These are phyloP conservation scores for Sarcophilus harrisii DNA, from an alignment of 2,797 vertebrate species.

Conservation along the genomic window DNA sequence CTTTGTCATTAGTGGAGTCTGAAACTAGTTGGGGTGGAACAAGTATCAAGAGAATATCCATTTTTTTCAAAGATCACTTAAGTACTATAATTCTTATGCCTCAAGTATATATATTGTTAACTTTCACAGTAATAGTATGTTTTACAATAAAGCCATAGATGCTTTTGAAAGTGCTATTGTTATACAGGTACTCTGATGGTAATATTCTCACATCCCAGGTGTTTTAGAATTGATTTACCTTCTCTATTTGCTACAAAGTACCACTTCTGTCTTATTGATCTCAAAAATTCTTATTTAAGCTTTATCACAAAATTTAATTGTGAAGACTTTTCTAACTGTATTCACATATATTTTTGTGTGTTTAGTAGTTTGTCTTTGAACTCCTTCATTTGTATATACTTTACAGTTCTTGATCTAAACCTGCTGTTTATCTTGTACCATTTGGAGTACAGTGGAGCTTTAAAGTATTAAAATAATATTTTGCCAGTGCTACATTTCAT, in stretches of 20 bases:
- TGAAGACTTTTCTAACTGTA: constrained; percentile 20
- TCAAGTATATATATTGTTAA: not conserved
- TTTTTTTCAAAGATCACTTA: too few species aligned
- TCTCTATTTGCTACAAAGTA: not conserved
- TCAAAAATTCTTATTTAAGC: constrained; percentile 20
- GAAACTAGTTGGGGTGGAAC: too few species aligned
- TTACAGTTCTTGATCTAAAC: constrained; percentile 16
- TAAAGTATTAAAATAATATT: constrained; percentile 36
- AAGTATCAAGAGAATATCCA: too few species aligned
- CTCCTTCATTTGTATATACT: not conserved
- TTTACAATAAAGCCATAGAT: constrained; percentile 4
- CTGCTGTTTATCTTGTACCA: not conserved
- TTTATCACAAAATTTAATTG: constrained; percentile 3
- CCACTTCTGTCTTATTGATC: constrained; percentile 12
- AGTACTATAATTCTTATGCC: too few species aligned
- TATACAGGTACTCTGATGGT: not conserved
- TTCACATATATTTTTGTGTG: constrained; percentile 15
- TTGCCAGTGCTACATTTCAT: constrained; percentile 4
- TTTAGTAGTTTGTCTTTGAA: constrained; percentile 54
- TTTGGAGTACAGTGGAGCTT: constrained; percentile 25
- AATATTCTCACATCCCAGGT: constrained; percentile 27
- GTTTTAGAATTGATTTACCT: not conserved
- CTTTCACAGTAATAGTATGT: constrained; percentile 39
- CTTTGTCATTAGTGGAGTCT: too few species aligned
- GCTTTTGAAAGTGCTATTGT: constrained; percentile 10